Percentiles rank a stretch among this genome's conserved stretches.
These are phyloP conservation scores for Rattus rattus DNA, from an alignment of 2,113 vertebrate species.

Conservation along the genomic window DNA sequence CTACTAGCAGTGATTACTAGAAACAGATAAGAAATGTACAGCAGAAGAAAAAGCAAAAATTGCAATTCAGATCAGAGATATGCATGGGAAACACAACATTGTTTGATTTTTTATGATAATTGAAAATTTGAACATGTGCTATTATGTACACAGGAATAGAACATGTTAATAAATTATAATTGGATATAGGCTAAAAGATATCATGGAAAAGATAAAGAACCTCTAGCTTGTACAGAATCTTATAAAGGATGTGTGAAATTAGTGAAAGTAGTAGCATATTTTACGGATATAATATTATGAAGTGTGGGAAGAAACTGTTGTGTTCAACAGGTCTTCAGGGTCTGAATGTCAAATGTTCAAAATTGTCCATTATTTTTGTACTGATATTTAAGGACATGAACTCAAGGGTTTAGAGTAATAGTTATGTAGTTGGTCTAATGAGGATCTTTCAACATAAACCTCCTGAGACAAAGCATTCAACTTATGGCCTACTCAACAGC, in stretches of 20 bases:
- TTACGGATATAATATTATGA: no score
- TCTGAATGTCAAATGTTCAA: neutral
- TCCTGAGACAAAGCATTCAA: neutral
- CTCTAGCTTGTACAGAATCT: neutral
- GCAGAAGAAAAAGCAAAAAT: neutral
- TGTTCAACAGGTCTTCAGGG: neutral
- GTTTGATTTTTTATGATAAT: neutral
- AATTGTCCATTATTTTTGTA: neutral
- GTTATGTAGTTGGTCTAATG: neutral
- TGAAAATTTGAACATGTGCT: neutral
- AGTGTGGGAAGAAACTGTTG: neutral
- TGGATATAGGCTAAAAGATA: no score
- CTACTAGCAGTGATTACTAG: neutral
- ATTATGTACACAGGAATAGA: neutral
- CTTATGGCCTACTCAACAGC: neutral
- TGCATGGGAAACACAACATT: neutral
- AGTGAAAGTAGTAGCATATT: neutral
- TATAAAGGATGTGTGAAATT: neutral
- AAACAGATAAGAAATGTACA: neutral
- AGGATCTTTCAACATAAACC: neutral
- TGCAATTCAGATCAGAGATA: neutral
- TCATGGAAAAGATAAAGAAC: no score
- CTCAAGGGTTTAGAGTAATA: neutral
- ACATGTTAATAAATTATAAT: neutral
- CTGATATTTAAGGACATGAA: neutral